Percentiles rank a stretch among this genome's conserved stretches.
phyloP scores from a whole-genome alignment of 2,888 invertebrate species.

The Pachycephus smyrnensis region DNA sequence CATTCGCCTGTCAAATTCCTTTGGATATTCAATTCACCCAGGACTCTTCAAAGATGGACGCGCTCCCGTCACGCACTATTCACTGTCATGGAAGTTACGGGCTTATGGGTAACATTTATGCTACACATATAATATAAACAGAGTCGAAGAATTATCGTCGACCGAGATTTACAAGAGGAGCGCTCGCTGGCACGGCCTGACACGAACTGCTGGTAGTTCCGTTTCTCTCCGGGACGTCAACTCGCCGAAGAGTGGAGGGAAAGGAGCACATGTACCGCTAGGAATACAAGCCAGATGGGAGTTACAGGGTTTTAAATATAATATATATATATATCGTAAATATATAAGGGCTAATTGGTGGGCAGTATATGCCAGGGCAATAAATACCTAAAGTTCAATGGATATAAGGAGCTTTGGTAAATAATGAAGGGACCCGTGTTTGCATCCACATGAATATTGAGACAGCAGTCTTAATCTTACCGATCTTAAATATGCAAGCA shows the following conservation, averaged over 20 bases:
- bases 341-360: neutral
- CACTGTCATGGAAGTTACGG: neutral
- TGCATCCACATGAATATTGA: neutral
- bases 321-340: no score
- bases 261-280: conserved; percentile 15
- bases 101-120: neutral
- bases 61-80: neutral
- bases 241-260: conserved; percentile 18
- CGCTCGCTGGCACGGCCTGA: conserved; percentile 21
- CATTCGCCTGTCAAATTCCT: neutral
- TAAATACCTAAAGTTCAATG: neutral
- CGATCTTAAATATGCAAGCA: neutral
- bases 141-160: neutral
- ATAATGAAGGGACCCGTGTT: neutral
- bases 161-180: conserved; percentile 1
- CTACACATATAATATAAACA: neutral
- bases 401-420: neutral
- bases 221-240: conserved; percentile 21
- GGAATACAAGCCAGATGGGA: neutral
- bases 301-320: neutral
- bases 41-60: neutral
- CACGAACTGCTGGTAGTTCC: conserved; percentile 26
- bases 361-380: neutral
- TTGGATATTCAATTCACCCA: neutral
- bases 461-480: neutral